Base-by-base conservation (phyloP, 2,797 vertebrate genomes). In the Eulemur rubriventer region DNA sequence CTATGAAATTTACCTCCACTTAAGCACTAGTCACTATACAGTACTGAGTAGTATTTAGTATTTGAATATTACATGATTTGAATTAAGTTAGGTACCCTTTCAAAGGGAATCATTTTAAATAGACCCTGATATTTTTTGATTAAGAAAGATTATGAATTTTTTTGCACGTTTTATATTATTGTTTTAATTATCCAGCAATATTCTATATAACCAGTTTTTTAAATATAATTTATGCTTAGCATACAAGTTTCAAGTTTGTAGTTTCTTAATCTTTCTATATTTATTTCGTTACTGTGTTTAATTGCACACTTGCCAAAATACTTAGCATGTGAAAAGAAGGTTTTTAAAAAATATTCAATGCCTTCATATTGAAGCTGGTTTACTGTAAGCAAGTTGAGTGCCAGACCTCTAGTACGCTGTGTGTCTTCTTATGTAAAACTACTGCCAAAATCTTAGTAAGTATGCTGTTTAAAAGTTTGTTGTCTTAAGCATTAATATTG, bases 301-400 rank as follows among this genome's bases (percentile, higher is more conserved):
- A 98, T 86, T 98, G 95, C 97, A 97, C 97, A 99, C 98, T 99
- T 99, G 98, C 96, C 97, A 98, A 82, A 96, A 91, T 98, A 98
- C 95, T 98, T 96, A 98, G 98, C 97, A 97, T 98, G 98, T 98
- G 98, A 97, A 98, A 98, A 98, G 96, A 97, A 97, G 95, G 87
- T 88, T 96, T 98, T 98, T 98, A 18, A 88, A 70, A 98, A 97
- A 98, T 98, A 98, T 98, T 95, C 96, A 97, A 98, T 98, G 97
- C 98, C 98, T 99, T 99, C 98, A 99, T 98, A 98, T 99, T 99
- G 98, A 99, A 99, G 98, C 98, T 98, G 98, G 92, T 98, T 98
- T 98, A 98, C 97, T 98, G 70, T 97, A 97, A 96, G 81, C 98
- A 98, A 98, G 97, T 97, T 98, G 95, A 98, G 95, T 98, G 98